Evolutionary conservation across 2,888 invertebrate species (phyloP), one percentile per base, ranked within the genome.

Genomic region (Ceramica pisi): DNA sequence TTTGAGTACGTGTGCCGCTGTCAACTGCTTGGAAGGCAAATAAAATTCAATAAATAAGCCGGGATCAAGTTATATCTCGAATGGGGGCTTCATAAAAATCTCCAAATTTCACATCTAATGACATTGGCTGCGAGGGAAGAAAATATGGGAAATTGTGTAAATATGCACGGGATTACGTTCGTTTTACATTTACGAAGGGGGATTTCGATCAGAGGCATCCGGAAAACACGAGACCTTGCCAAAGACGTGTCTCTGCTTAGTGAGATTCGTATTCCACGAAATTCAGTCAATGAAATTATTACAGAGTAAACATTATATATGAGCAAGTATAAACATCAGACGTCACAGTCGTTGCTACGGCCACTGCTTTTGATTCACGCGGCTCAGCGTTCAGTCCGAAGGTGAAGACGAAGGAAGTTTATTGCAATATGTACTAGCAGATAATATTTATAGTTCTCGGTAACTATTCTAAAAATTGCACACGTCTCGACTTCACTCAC

Each of bases 231-330:
- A 61, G 69, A 63, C 81, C 80, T 83, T 74, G 80, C 48, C 69
- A 65, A 68, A 79, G 70, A 75, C 75, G 75, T 82, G 73, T 81
- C 82, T 78, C 80, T 77, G 70, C 75, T 77, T 78, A 72, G 66
- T 57, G 56, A 77, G 66, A 70, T 78, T 71, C 72, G 72, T 75
- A 86, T 89, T 87, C 82, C 85, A 86, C 87, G 90, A 92, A 93
- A 92, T 93, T 91, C 91, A 93, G 92, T 94, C 92, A 93, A 92
- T 94, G 91, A 94, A 94, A 94, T 94, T 92, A 93, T 93, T 93
- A 91, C 88, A 92, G 89, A 92, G 90, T 94, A 95, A 94, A 93
- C 92, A 91, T 86, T 89, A 92, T 92, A 93, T 92, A 93, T 92
- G 91, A 92, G 84, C 86, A 87, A 92, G 89, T 91, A 93, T 93